Evolutionary conservation across 2,113 vertebrate species (phyloP).

Genomic region (Platycercus adscitus): DNA sequence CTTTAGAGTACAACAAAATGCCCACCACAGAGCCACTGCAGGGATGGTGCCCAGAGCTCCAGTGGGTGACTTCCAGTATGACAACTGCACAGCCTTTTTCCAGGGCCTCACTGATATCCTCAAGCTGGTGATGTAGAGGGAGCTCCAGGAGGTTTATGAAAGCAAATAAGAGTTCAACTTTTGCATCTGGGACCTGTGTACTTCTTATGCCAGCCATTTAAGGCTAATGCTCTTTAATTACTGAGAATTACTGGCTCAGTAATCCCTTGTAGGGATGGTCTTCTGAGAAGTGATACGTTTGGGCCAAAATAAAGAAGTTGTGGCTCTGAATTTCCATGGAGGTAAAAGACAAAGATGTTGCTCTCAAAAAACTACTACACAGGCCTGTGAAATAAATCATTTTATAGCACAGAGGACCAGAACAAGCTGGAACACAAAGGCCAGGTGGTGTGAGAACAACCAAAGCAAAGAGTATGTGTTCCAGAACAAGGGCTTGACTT

Average conservation of each 20-base stretch:
- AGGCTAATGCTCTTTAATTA: background rate
- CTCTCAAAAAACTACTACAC: background rate
- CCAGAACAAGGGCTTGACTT: background rate
- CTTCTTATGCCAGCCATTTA: background rate
- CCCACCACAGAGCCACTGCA: background rate
- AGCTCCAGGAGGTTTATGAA: background rate
- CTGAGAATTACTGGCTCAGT: background rate
- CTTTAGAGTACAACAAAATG: background rate
- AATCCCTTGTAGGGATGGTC: background rate
- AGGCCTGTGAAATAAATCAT: background rate
- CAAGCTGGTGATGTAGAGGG: rapidly evolving
- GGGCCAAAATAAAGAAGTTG: background rate
- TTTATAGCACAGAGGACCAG: background rate
- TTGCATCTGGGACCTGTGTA: background rate
- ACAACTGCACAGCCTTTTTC: background rate
- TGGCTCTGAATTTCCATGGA: background rate
- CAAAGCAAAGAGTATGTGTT: background rate
- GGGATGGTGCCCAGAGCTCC: background rate
- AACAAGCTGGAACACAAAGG: background rate
- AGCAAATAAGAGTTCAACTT: background rate
- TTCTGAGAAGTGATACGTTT: background rate
- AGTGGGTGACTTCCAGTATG: rapidly evolving
- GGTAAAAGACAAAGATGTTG: background rate
- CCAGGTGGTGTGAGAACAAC: background rate
- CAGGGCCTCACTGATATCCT: background rate